Evolutionary conservation across 2,113 vertebrate species (phyloP).

Genomic region (Leucosticte australis): DNA sequence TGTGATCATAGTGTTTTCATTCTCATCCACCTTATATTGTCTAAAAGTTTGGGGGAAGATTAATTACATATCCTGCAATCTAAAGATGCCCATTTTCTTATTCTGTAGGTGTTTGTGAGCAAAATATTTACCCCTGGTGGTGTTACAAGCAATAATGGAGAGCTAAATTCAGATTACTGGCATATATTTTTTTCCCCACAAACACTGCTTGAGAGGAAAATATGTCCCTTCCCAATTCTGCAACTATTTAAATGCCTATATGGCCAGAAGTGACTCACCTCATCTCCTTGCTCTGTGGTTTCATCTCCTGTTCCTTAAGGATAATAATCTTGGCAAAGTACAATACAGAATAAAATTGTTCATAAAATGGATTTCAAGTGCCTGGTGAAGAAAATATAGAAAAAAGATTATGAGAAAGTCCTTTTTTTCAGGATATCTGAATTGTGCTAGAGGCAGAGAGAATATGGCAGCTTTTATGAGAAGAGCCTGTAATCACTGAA

Average conservation of each 20-base stretch:
- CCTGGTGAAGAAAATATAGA: neutral
- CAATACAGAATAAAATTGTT: neutral
- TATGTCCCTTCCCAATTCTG: neutral
- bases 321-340: neutral
- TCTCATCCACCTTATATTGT: neutral
- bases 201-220: neutral
- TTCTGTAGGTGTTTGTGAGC: neutral
- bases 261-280: neutral
- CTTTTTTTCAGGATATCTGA: neutral
- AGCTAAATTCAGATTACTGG: neutral
- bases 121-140: neutral
- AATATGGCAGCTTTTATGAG: neutral
- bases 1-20: neutral
- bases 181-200: neutral
- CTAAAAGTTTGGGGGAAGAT: neutral
- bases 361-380: neutral
- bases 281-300: neutral
- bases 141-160: neutral
- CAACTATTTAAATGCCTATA: neutral
- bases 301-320: neutral
- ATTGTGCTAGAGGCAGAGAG: neutral
- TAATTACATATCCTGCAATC: neutral
- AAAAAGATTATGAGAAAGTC: neutral
- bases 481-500: neutral
- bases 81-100: neutral